These are phyloP conservation scores for Epizoanthus scotinus DNA, from an alignment of 92 coral and sea anemone genomes.

Conservation along the genomic window DNA sequence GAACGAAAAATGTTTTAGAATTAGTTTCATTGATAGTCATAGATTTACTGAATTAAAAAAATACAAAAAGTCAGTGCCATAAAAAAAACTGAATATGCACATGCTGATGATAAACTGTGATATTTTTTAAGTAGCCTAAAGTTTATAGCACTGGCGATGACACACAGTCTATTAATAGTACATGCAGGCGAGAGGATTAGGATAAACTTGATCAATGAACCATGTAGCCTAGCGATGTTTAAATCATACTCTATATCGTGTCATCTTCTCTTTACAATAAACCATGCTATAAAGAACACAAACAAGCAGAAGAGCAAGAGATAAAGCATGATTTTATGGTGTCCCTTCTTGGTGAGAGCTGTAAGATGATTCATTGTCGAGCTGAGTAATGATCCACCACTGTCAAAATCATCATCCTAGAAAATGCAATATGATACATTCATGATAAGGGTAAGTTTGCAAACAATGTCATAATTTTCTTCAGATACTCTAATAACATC, in stretches of 20 bases:
- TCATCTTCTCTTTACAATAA: conserved; percentile 75
- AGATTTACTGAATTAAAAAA: too few species aligned
- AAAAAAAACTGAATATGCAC: too few species aligned
- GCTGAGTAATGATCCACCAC: conserved; percentile 81
- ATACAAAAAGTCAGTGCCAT: too few species aligned
- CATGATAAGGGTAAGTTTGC: background rate
- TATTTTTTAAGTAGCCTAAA: too few species aligned
- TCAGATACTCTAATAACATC: background rate
- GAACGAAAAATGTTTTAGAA: too few species aligned
- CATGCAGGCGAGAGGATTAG: too few species aligned
- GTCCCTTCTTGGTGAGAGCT: conserved; percentile 95
- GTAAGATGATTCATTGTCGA: conserved; percentile 89
- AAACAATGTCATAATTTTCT: background rate
- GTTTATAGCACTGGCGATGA: too few species aligned
- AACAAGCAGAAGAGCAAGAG: conserved; percentile 81
- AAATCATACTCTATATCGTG: background rate
- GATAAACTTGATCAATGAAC: background rate
- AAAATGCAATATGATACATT: conserved; percentile 10
- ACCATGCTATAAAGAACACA: conserved; percentile 94
- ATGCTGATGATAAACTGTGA: too few species aligned
- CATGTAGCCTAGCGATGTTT: conserved; percentile 13
- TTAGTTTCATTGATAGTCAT: too few species aligned
- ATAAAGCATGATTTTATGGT: conserved; percentile 94
- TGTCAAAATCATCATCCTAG: conserved; percentile 95
- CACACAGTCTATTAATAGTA: too few species aligned